These are phyloP conservation scores for Danio aesculapii DNA, from an alignment of 2,797 vertebrate genomes.

Conservation along the genomic window DNA sequence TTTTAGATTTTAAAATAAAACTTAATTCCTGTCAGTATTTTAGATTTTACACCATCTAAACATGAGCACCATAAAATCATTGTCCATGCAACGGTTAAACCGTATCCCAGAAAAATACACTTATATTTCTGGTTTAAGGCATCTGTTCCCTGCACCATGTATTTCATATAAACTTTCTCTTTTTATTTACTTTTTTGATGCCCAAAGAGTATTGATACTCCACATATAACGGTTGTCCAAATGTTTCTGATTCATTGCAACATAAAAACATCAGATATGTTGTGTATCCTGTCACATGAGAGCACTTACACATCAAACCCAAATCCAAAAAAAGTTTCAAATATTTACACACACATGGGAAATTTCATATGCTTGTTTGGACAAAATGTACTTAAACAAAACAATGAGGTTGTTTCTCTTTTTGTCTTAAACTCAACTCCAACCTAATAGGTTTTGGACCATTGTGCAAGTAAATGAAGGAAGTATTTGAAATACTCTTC, in stretches of 20 bases:
- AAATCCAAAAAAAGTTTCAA: not conserved
- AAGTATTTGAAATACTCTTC: slow-evolving; percentile 9
- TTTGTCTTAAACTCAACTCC: slow-evolving; percentile 28
- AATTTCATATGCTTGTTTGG: slow-evolving; percentile 13
- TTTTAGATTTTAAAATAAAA: slow-evolving; percentile 31
- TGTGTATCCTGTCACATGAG: not conserved
- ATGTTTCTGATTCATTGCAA: not conserved
- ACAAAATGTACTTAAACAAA: slow-evolving; percentile 31
- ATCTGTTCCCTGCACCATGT: not conserved
- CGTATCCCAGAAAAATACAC: slow-evolving; percentile 47
- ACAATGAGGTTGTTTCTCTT: slow-evolving; percentile 9
- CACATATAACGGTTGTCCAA: not conserved
- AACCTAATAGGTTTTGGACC: slow-evolving; percentile 1
- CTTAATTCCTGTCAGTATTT: slow-evolving; percentile 41
- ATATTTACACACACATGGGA: slow-evolving; percentile 50
- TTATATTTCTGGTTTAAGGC: slow-evolving; percentile 38
- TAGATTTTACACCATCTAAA: slow-evolving; percentile 50
- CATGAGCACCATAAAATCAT: slow-evolving; percentile 60
- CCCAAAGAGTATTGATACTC: not conserved
- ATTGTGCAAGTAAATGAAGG: slow-evolving; percentile 23
- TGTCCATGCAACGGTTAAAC: slow-evolving; percentile 63
- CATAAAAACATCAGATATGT: not conserved
- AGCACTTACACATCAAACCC: not conserved
- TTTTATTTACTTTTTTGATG: not conserved
- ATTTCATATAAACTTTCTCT: not conserved